Conservation (phyloP, 2,113 vertebrate genomes). For the Nasalis larvatus region DNA sequence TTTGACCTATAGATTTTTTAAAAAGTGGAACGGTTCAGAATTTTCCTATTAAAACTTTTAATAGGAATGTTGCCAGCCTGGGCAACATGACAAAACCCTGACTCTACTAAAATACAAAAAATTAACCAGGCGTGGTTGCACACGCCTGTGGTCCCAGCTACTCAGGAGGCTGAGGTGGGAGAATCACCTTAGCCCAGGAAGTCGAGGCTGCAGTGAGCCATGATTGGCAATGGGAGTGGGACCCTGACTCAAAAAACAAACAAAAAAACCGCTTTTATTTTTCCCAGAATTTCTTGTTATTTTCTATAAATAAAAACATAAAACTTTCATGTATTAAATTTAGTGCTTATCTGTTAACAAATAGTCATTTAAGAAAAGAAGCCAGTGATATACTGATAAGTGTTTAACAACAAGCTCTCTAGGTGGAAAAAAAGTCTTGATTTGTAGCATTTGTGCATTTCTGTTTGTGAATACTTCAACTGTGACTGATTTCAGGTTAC, state of each 20-base stretch:
- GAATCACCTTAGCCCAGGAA: too few relatives aligned
- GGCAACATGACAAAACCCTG: too few relatives aligned
- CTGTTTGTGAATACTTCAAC: neutral
- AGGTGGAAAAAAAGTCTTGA: neutral
- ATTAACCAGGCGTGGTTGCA: too few relatives aligned
- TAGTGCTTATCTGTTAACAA: neutral
- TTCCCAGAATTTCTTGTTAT: neutral
- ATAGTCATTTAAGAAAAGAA: neutral
- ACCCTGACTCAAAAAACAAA: too few relatives aligned
- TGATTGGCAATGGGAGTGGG: too few relatives aligned
- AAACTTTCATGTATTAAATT: neutral
- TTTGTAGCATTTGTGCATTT: neutral
- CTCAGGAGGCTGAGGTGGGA: too few relatives aligned
- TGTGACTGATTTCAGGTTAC: neutral
- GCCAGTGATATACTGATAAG: neutral
- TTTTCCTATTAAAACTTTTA: constrained; percentile 28
- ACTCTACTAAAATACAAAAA: too few relatives aligned
- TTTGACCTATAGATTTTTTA: neutral
- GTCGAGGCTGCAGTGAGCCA: too few relatives aligned
- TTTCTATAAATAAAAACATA: neutral
- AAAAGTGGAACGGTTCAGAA: neutral
- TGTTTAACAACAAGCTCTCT: neutral
- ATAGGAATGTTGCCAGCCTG: neutral
- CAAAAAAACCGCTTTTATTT: too few relatives aligned
- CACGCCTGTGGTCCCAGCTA: too few relatives aligned